These are phyloP conservation scores for Eclectus roratus DNA, from an alignment of 2,113 vertebrate species.

Conservation along the genomic window DNA sequence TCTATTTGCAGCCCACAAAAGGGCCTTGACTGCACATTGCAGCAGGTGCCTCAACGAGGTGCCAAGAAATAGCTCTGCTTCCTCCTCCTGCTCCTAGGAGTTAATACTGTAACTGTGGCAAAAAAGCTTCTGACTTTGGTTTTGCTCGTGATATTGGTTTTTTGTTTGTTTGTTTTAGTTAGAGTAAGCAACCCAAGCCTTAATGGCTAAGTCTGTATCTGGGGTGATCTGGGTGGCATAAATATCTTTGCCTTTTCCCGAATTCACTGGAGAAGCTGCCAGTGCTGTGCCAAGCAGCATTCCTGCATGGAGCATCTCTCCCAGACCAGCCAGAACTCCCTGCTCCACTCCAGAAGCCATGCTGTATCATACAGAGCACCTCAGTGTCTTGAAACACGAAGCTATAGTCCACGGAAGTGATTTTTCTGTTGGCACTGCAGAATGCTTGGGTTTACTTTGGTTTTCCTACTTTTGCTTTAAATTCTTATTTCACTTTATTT, in stretches of 20 bases:
- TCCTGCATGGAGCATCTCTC: too few relatives aligned
- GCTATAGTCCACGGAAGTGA: neutral
- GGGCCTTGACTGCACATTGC: neutral
- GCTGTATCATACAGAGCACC: accelerated
- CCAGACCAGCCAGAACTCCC: neutral
- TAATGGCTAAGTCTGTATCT: neutral
- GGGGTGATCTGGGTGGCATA: neutral
- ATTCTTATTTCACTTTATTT: neutral
- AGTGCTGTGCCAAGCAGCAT: neutral
- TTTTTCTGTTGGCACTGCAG: neutral
- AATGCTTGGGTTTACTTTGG: neutral
- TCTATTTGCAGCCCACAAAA: neutral
- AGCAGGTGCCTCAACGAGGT: neutral
- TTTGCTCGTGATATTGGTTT: neutral
- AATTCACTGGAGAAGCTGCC: neutral
- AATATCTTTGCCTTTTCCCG: neutral
- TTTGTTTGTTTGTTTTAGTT: neutral
- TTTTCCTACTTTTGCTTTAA: neutral
- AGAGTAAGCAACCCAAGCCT: neutral
- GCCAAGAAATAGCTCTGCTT: neutral
- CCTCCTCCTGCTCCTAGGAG: neutral
- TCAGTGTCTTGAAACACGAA: neutral
- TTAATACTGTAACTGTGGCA: too few relatives aligned
- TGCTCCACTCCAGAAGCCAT: neutral
- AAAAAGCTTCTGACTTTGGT: neutral